Conservation (phyloP, 2,113 vertebrate species). For the Periophthalmodon schlosseri region DNA sequence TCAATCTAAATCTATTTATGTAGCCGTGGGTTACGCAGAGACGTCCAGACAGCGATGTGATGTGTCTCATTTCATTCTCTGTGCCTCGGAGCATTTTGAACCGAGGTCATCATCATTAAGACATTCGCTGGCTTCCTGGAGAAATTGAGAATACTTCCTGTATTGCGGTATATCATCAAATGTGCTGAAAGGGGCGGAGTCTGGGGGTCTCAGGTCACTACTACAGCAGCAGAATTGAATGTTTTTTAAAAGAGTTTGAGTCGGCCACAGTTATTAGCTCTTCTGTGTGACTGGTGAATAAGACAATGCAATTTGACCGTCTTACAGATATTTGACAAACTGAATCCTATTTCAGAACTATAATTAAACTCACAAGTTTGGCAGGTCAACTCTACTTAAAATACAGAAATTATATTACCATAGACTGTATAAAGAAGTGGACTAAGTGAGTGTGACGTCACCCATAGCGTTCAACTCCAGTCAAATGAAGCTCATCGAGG, state of each 20-base stretch:
- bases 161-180: slow-evolving; percentile 41
- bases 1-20: slow-evolving; percentile 28
- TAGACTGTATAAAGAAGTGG: too few species aligned
- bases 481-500: too few species aligned
- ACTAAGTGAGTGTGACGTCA: too few species aligned
- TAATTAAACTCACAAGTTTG: too few species aligned
- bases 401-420: too few species aligned
- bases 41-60: slow-evolving; percentile 39
- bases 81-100: slow-evolving; percentile 48
- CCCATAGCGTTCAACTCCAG: too few species aligned
- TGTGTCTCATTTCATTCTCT: slow-evolving; percentile 48
- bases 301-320: slow-evolving; percentile 18
- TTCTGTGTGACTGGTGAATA: background rate
- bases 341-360: background rate
- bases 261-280: slow-evolving; percentile 14
- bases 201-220: slow-evolving; percentile 39
- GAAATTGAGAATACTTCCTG: slow-evolving; percentile 3
- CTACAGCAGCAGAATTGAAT: slow-evolving; percentile 45
- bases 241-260: slow-evolving; percentile 25
- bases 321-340: background rate
- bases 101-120: slow-evolving; percentile 46
- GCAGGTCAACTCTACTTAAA: too few species aligned
- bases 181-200: slow-evolving; percentile 40
- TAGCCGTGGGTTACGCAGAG: slow-evolving; percentile 16
- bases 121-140: slow-evolving; percentile 37